phyloP scores from a whole-genome alignment of 2,113 vertebrate species.

The Neodontobutis hainanensis region DNA sequence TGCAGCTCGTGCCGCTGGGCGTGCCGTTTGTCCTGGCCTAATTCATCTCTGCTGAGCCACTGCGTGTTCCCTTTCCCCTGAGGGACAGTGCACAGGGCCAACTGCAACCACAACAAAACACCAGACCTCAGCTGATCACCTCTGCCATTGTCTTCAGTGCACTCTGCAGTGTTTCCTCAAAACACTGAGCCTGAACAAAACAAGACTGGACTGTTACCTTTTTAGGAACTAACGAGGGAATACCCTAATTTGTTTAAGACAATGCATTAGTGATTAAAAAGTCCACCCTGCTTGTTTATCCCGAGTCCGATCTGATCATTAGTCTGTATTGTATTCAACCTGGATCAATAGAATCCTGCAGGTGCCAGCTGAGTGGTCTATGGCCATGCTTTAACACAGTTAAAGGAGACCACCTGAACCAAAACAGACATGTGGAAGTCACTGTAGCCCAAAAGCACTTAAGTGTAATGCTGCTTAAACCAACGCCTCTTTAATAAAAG shows the following conservation, averaged over 20 bases:
- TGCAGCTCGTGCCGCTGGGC: slow-evolving; percentile 56
- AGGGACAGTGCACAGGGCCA: slow-evolving; percentile 36
- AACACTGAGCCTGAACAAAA: slow-evolving; percentile 28
- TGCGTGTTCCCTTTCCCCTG: slow-evolving; percentile 56
- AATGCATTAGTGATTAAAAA: slow-evolving; percentile 68
- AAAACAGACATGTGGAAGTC: slow-evolving; percentile 37
- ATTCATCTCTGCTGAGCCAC: slow-evolving; percentile 74
- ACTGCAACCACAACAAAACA: slow-evolving; percentile 25
- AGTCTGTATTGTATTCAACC: slow-evolving; percentile 69
- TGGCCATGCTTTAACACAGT: slow-evolving; percentile 41
- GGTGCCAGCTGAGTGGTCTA: slow-evolving; percentile 41
- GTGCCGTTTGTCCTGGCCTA: slow-evolving; percentile 69
- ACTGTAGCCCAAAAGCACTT: slow-evolving; percentile 39
- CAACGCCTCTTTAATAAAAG: slow-evolving; percentile 42
- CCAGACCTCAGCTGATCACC: slow-evolving; percentile 19
- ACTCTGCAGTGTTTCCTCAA: slow-evolving; percentile 26
- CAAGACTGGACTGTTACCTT: slow-evolving; percentile 52
- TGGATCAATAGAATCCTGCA: slow-evolving; percentile 67
- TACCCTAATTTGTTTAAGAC: slow-evolving; percentile 51
- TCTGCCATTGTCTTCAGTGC: neutral
- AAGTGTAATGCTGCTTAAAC: slow-evolving; percentile 33
- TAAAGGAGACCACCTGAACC: slow-evolving; percentile 32
- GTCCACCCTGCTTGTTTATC: slow-evolving; percentile 60
- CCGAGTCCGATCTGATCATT: slow-evolving; percentile 66
- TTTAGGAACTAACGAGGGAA: slow-evolving; percentile 59